These are phyloP conservation scores for Phthorimaea operculella DNA, from an alignment of 1,140 invertebrate genomes.

Conservation along the genomic window DNA sequence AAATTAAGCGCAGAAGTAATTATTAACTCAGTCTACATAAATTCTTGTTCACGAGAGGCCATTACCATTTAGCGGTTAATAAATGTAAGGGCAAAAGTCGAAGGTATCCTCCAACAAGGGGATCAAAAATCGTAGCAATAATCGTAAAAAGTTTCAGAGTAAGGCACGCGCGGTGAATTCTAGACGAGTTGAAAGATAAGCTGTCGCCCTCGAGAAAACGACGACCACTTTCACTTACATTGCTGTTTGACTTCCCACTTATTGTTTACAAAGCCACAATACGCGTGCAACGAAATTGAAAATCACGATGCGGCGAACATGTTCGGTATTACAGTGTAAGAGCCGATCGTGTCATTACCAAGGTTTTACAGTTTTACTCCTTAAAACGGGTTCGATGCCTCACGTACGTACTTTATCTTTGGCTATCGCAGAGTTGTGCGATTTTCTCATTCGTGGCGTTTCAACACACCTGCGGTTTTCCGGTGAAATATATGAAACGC, in stretches of 20 bases:
- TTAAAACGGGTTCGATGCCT: conserved; percentile 13
- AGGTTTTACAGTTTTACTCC: too few relatives aligned
- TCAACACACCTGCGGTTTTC: background rate
- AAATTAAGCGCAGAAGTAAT: too few relatives aligned
- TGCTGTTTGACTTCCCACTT: too few relatives aligned
- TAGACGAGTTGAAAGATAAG: conserved; percentile 29
- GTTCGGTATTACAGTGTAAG: too few relatives aligned
- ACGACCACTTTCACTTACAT: too few relatives aligned
- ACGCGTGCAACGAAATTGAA: too few relatives aligned
- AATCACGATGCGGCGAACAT: too few relatives aligned
- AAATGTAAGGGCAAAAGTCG: conserved; percentile 40
- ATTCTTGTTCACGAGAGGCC: conserved; percentile 38
- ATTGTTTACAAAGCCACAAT: too few relatives aligned
- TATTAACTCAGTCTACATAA: conserved; percentile 18
- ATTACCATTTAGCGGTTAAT: conserved; percentile 52
- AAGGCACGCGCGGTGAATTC: conserved; percentile 40
- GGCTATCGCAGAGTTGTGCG: conserved; percentile 13
- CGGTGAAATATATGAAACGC: too few relatives aligned
- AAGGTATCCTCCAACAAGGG: conserved; percentile 33
- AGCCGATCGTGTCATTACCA: conserved; percentile 32
- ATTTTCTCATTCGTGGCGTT: background rate
- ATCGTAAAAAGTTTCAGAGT: conserved; percentile 50
- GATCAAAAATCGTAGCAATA: conserved; percentile 47
- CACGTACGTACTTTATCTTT: conserved; percentile 22
- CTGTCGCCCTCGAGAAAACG: too few relatives aligned